A percentile compares a stretch with the other conserved stretches of the same genome.
Evolutionary conservation across 2,888 invertebrate genomes (phyloP).

Genomic region (Pachydiplax longipennis): DNA sequence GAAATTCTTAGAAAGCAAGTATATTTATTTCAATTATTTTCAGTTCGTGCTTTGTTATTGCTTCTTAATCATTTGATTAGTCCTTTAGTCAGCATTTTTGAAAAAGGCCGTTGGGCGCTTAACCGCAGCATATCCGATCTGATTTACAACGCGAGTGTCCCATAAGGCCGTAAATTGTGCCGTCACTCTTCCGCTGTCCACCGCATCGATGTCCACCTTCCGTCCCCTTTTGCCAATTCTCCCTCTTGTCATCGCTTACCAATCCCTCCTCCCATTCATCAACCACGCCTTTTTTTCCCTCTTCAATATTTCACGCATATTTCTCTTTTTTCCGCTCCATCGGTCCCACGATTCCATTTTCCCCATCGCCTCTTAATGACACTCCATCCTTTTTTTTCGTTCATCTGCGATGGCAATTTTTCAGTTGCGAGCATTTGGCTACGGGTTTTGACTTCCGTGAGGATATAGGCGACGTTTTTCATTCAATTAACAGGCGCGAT

Average conservation of each 20-base stretch:
- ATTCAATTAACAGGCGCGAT: not conserved
- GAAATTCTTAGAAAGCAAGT: too few species aligned
- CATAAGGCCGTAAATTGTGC: not conserved
- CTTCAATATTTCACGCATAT: conserved; percentile 33
- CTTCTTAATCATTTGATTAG: too few species aligned
- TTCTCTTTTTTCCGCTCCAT: not conserved
- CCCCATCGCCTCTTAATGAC: not conserved
- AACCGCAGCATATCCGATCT: not conserved
- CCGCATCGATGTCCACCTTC: not conserved
- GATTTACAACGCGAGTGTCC: not conserved
- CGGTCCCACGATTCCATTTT: not conserved
- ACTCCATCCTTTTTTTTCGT: not conserved
- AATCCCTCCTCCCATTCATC: conserved; percentile 41
- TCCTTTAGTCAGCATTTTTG: too few species aligned
- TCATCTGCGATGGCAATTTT: not conserved
- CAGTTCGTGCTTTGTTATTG: too few species aligned
- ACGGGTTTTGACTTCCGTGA: not conserved
- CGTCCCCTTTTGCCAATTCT: not conserved
- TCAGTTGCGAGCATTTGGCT: not conserved
- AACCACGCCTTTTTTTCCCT: not conserved
- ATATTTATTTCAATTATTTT: too few species aligned
- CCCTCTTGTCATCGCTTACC: conserved; percentile 36
- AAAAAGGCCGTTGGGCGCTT: not conserved
- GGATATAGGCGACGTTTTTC: not conserved
- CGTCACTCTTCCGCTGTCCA: not conserved